Conservation (phyloP, 2,113 vertebrate genomes). For the Erinaceus europaeus region DNA sequence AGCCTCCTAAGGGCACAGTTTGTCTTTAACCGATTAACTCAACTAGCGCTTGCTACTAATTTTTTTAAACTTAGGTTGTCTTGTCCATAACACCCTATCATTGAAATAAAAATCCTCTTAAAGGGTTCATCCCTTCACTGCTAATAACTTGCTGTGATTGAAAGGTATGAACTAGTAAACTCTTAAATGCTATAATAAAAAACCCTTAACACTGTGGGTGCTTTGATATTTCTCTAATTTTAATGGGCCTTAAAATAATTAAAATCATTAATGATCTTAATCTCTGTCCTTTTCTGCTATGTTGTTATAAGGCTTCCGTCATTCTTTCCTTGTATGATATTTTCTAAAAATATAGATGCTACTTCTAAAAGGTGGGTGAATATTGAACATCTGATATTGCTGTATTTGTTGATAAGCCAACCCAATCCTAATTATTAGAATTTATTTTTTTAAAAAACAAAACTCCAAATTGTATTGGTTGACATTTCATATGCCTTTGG, state of each 20-base stretch:
- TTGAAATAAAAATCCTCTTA: conserved; percentile 65
- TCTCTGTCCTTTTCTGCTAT: conserved; percentile 69
- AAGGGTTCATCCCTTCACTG: conserved; percentile 82
- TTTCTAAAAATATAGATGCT: conserved; percentile 62
- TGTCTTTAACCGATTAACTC: conserved; percentile 81
- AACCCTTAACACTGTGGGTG: conserved; percentile 66
- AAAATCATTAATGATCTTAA: conserved; percentile 79
- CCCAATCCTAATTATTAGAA: neutral
- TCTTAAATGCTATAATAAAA: conserved; percentile 63
- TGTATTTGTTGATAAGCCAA: neutral
- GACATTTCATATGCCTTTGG: neutral
- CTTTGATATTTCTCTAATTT: conserved; percentile 68
- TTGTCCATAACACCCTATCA: conserved; percentile 77
- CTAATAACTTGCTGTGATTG: conserved; percentile 80
- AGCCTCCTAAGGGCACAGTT: conserved; percentile 82
- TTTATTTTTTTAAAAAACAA: conserved; percentile 2
- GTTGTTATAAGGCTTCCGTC: conserved; percentile 65
- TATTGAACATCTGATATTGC: conserved; percentile 43
- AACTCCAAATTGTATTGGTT: neutral
- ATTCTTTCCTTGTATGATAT: conserved; percentile 57
- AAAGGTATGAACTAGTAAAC: conserved; percentile 80
- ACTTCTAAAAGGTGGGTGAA: conserved; percentile 73
- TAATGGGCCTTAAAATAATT: conserved; percentile 75
- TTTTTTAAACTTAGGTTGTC: conserved; percentile 69
- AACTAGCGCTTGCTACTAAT: conserved; percentile 81